Percentiles rank a stretch among this genome's conserved stretches.
Evolutionary conservation across 2,113 vertebrate species (phyloP).

Genomic region (Lanius ludovicianus): DNA sequence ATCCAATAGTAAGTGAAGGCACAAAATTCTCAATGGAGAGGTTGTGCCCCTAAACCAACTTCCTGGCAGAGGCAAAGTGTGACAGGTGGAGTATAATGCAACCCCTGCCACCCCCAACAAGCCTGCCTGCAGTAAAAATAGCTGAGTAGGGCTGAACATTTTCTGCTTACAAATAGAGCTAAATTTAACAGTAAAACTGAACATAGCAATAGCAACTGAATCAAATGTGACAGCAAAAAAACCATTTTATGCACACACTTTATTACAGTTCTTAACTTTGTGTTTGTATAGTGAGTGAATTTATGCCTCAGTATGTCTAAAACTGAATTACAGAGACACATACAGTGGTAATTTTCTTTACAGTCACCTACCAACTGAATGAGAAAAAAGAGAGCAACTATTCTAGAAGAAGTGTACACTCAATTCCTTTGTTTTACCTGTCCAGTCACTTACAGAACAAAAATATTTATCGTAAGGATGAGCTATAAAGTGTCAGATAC

Average conservation of each 20-base stretch:
- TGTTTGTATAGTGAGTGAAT: conserved; percentile 10
- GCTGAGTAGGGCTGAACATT: background rate
- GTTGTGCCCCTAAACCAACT: background rate
- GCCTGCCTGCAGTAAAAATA: background rate
- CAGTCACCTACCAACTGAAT: background rate
- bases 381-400: background rate
- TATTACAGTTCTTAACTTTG: conserved; percentile 45
- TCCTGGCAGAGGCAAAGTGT: background rate
- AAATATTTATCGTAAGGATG: background rate
- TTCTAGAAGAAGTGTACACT: background rate
- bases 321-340: background rate
- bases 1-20: background rate
- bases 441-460: background rate
- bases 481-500: background rate
- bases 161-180: background rate
- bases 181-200: conserved; percentile 5
- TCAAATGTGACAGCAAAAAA: conserved; percentile 15
- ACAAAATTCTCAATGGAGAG: background rate
- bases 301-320: conserved; percentile 19
- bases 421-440: background rate
- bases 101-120: background rate
- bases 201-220: conserved; percentile 17
- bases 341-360: background rate
- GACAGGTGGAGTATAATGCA: background rate
- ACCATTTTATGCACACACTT: conserved; percentile 38